Evolutionary conservation across 2,797 vertebrate genomes (phyloP).

Genomic region (Stomatorhinus walkeri): DNA sequence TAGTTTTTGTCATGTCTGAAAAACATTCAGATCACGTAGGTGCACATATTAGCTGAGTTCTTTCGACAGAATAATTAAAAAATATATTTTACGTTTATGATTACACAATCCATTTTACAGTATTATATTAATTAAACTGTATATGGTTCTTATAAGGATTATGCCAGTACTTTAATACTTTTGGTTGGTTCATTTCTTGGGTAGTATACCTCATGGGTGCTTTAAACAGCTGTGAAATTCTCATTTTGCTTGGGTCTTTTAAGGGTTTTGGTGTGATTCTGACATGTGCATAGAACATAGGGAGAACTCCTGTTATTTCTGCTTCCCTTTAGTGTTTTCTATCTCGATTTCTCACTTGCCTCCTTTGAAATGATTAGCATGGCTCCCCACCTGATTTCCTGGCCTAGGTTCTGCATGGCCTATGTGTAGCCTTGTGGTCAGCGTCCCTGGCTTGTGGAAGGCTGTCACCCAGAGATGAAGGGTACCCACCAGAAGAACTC

Average conservation of each 20-base stretch:
- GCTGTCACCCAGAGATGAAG: slow-evolving; percentile 58
- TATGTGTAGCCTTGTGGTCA: slow-evolving; percentile 57
- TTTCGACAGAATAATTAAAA: neutral
- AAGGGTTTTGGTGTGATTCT: neutral
- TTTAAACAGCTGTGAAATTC: neutral
- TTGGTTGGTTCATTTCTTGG: neutral
- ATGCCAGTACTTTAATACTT: neutral
- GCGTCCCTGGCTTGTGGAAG: slow-evolving; percentile 43
- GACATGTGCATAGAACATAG: neutral
- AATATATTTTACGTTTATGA: neutral
- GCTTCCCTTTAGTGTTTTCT: neutral
- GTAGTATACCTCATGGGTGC: neutral
- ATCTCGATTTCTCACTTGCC: neutral
- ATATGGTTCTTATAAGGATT: neutral
- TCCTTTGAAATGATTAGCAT: neutral
- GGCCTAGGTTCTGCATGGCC: slow-evolving; percentile 67
- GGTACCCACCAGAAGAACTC: slow-evolving; percentile 87
- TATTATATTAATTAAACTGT: neutral
- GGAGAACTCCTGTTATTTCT: neutral
- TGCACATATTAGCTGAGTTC: neutral
- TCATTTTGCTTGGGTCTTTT: neutral
- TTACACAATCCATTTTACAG: neutral
- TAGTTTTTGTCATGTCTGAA: neutral
- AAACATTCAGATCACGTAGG: neutral
- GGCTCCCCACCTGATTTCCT: slow-evolving; percentile 23